A percentile compares a stretch with the other conserved stretches of the same genome.
These are phyloP conservation scores for Thymallus thymallus DNA, from an alignment of 2,113 vertebrate genomes.

Conservation along the genomic window DNA sequence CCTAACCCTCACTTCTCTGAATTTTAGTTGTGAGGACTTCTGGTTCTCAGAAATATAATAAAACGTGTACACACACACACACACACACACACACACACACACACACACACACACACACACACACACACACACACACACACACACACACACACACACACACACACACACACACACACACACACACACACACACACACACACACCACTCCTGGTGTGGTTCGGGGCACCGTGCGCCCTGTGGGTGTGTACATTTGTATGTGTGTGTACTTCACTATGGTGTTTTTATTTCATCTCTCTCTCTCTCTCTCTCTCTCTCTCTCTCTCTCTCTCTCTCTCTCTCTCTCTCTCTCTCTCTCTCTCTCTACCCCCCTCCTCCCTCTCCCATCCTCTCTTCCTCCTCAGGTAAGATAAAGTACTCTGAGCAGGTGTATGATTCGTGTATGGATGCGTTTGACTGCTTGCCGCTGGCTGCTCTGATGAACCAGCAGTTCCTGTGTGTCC, in stretches of 20 bases:
- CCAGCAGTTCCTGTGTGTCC: conserved; percentile 81
- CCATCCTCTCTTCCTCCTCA: conserved; percentile 42
- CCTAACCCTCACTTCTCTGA: too few relatives aligned
- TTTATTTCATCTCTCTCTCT: conserved; percentile 26
- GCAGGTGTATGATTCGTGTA: conserved; percentile 81
- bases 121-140: conserved; percentile 9
- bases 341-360: conserved; percentile 9
- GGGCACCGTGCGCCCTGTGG: too few relatives aligned
- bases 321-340: not conserved
- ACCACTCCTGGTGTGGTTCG: too few relatives aligned
- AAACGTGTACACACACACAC: conserved; percentile 14
- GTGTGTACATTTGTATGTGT: too few relatives aligned
- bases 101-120: conserved; percentile 25
- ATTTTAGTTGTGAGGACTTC: too few relatives aligned
- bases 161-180: too few relatives aligned
- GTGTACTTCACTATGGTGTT: conserved; percentile 13
- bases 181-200: too few relatives aligned
- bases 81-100: conserved; percentile 31
- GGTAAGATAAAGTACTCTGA: conserved; percentile 86
- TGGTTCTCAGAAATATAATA: too few relatives aligned
- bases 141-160: too few relatives aligned
- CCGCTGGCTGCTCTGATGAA: conserved; percentile 82
- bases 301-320: not conserved
- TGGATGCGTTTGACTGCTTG: conserved; percentile 82
- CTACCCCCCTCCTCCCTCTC: conserved; percentile 13